Conservation (phyloP, 2,888 invertebrate genomes). For the Hofmannophila pseudospretella region DNA sequence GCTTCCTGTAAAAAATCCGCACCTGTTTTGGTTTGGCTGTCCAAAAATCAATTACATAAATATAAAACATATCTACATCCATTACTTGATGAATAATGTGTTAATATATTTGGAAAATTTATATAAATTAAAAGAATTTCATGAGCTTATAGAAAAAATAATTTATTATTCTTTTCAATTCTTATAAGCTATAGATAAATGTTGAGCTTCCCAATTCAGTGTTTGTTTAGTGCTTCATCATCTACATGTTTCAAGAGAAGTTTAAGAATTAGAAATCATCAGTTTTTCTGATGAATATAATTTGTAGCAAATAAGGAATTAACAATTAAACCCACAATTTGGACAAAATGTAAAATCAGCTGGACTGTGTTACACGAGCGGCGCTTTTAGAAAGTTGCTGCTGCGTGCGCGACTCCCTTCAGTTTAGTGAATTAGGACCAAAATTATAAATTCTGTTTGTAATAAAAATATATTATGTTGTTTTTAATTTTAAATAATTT, state of each 20-base stretch:
- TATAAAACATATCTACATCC: too few relatives aligned
- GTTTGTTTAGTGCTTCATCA: constrained; percentile 32
- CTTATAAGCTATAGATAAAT: constrained; percentile 18
- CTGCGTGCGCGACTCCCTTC: constrained; percentile 7
- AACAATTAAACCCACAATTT: constrained; percentile 27
- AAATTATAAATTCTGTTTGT: constrained; percentile 55
- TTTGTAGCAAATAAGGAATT: constrained; percentile 16
- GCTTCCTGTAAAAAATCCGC: too few relatives aligned
- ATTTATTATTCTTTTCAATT: constrained; percentile 22
- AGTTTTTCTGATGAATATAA: constrained; percentile 10
- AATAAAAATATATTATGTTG: constrained; percentile 51
- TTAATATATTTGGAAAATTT: too few relatives aligned
- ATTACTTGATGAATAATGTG: too few relatives aligned
- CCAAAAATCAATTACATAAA: too few relatives aligned
- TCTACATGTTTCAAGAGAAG: constrained; percentile 3
- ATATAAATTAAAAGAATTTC: constrained; percentile 21
- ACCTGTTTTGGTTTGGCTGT: too few relatives aligned
- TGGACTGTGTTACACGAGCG: background rate
- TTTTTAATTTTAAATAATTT: constrained; percentile 68
- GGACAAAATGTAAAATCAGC: constrained; percentile 17
- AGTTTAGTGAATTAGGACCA: constrained; percentile 59
- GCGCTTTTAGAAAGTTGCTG: constrained; percentile 3
- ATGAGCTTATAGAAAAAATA: constrained; percentile 22
- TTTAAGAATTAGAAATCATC: background rate
- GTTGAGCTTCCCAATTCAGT: constrained; percentile 24